These are phyloP conservation scores for Cantharis rufa DNA, from an alignment of 2,888 invertebrate genomes.

Conservation along the genomic window DNA sequence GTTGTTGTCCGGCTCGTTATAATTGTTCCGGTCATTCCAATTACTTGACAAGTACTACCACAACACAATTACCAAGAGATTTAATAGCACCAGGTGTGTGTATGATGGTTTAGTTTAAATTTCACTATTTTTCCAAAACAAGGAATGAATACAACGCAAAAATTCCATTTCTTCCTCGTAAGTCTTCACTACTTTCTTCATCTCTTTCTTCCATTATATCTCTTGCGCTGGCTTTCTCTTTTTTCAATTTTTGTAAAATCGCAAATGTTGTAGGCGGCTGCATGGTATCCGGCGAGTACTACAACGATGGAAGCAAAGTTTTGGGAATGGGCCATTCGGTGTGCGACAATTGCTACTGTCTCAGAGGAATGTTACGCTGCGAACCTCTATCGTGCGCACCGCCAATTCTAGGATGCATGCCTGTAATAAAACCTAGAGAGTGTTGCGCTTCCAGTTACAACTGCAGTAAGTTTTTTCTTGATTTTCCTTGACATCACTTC, in stretches of 20 bases:
- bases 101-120: neutral
- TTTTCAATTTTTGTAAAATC: neutral
- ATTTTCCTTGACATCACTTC: neutral
- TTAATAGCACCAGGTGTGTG: neutral
- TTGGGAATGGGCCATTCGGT: slow-evolving; percentile 60
- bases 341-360: slow-evolving; percentile 82
- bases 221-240: neutral
- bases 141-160: neutral
- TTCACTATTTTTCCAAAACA: neutral
- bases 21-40: slow-evolving; percentile 62
- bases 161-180: neutral
- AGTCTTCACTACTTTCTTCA: neutral
- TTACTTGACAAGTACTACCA: slow-evolving; percentile 40
- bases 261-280: slow-evolving; percentile 60
- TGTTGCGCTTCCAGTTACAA: slow-evolving; percentile 86
- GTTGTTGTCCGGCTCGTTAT: slow-evolving; percentile 82
- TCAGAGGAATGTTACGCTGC: slow-evolving; percentile 73
- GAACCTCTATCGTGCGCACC: slow-evolving; percentile 77
- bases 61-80: slow-evolving; percentile 14
- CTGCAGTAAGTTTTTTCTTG: slow-evolving; percentile 64
- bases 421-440: slow-evolving; percentile 74
- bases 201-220: neutral
- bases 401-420: slow-evolving; percentile 73
- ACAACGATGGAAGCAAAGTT: slow-evolving; percentile 76
- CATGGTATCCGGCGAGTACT: slow-evolving; percentile 62